Percentiles rank a stretch among this genome's conserved stretches.
phyloP scores from a whole-genome alignment of 2,113 vertebrate species.

The Platanista minor region DNA sequence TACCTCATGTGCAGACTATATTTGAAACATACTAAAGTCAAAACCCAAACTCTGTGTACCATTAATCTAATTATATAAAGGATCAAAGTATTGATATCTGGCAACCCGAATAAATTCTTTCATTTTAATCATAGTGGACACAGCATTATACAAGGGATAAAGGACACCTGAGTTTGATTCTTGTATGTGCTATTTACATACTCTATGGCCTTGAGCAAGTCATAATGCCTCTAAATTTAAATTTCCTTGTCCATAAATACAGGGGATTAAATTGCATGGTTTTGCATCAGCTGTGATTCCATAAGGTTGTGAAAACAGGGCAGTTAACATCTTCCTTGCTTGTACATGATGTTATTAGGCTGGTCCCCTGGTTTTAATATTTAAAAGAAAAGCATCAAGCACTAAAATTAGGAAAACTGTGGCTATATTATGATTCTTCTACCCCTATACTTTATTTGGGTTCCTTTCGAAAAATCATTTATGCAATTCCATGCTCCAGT shows the following conservation, averaged over 20 bases:
- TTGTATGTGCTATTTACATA: not conserved
- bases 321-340: not conserved
- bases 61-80: not conserved
- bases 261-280: not conserved
- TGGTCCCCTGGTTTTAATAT: slow-evolving; percentile 28
- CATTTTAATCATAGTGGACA: not conserved
- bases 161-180: not conserved
- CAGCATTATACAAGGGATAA: not conserved
- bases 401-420: slow-evolving; percentile 30
- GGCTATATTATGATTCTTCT: slow-evolving; percentile 19
- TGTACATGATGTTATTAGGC: not conserved
- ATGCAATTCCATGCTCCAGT: slow-evolving; percentile 67
- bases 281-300: not conserved
- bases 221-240: not conserved
- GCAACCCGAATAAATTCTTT: not conserved
- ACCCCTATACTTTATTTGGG: slow-evolving; percentile 42
- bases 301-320: not conserved
- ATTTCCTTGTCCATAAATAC: not conserved
- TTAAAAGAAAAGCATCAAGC: slow-evolving; percentile 30
- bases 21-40: not conserved
- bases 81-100: not conserved
- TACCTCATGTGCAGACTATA: not conserved
- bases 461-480: slow-evolving; percentile 61
- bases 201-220: not conserved
- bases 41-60: not conserved